Base-by-base conservation (phyloP, 2,797 vertebrate species). In the Clarias laeviceps region DNA sequence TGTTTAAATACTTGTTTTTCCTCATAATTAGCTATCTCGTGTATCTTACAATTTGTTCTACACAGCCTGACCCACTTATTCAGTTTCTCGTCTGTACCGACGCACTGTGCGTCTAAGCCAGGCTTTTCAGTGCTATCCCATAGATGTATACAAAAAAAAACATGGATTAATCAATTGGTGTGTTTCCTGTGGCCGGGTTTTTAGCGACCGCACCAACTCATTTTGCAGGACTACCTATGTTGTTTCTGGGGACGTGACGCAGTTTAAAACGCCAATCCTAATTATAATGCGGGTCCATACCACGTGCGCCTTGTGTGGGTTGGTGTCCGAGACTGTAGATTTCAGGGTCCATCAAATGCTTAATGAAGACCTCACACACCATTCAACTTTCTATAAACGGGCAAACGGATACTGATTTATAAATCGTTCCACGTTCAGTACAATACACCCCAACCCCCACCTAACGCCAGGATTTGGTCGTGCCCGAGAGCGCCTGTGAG, bases 41-140 rank as follows among this genome's bases (percentile, higher is more conserved):
- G 56, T 69, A 54, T 50, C 50, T 29, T 80, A 84, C 8, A 45
- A 54, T 92, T 85, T 88, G 89, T 65, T 88, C 89, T 91, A 87
- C 87, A 90, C 70, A 89, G 86, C 87, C 92, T 95, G 94, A 95
- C 94, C 94, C 93, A 95, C 90, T 94, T 94, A 90, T 93, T 85
- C 80, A 88, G 87, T 91, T 91, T 90, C 82, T 70, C 37, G 69
- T 83, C 68, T 59, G 84, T 34, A 65, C 50, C 50, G 69, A 59
- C 4, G 18, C 32, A 72, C 29, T n/a, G n/a, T 65, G 15, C 22
- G 15, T 56, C 29, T 79, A 54, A 70, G 32, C 8, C 14, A 56
- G 32, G 73, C 6, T 59, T 62, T 74, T 85, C 69, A 64, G 54
- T 70, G 59, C 22, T 68, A 80, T 82, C 4, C 1, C 81, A 17